phyloP scores from a whole-genome alignment of 2,113 vertebrate species.

The Neolamprologus longior region DNA sequence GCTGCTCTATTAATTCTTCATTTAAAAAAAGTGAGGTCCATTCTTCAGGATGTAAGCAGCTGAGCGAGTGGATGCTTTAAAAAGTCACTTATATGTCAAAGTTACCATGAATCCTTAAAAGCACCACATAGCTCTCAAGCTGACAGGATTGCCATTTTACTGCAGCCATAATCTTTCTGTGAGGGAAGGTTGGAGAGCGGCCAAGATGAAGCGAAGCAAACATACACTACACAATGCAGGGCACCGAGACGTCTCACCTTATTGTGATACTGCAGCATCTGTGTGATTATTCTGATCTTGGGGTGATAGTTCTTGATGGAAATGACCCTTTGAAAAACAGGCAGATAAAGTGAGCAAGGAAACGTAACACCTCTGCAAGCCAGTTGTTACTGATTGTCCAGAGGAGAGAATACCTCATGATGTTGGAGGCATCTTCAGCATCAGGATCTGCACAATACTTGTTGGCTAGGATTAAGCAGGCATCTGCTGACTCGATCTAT shows the following conservation, averaged over 20 bases:
- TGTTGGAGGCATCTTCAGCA: constrained; percentile 98
- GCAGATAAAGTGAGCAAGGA: not conserved
- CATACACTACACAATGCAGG: not conserved
- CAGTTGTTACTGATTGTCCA: not conserved
- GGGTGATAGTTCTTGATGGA: constrained; percentile 99
- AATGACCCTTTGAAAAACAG: constrained; percentile 80
- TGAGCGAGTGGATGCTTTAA: not conserved
- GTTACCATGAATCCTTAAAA: not conserved
- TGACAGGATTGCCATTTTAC: not conserved
- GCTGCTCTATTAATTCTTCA: not conserved
- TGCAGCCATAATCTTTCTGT: not conserved
- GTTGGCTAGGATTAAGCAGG: constrained; percentile 96
- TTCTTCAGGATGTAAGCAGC: not conserved
- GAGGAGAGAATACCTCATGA: constrained; percentile 84
- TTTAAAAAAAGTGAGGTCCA: not conserved
- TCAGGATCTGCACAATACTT: constrained; percentile 98
- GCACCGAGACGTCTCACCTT: constrained; percentile 75
- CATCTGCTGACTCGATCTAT: constrained; percentile 98
- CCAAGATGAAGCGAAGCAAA: not conserved
- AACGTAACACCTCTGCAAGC: not conserved
- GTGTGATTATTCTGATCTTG: constrained; percentile 98
- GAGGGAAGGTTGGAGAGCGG: not conserved
- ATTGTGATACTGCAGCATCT: constrained; percentile 99
- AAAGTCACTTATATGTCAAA: not conserved
- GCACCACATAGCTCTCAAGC: not conserved